Evolutionary conservation across 1,140 invertebrate species (phyloP), one percentile per base, ranked within the genome.

Genomic region (Branchinecta lindahli): DNA sequence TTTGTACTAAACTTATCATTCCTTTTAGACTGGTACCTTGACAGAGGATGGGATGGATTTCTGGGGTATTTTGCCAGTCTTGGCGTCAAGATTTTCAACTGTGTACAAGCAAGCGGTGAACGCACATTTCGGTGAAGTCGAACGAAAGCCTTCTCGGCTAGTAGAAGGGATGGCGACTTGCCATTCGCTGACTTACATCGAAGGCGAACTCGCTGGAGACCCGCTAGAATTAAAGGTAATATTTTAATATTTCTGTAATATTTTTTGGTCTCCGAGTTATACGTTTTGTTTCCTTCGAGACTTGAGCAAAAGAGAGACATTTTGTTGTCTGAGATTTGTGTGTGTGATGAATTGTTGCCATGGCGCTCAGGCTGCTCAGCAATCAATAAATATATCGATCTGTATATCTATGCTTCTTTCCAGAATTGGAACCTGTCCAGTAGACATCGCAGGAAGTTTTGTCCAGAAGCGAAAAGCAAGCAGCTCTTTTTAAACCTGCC

Each of bases 41-140:
- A 93, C 93, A 20, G 89, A 97, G 80, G 95, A 97, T 79, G 93
- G 94, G 10, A 79, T 98, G 45, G 92, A 96, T 77, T 87, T 98
- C 80, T 90, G 90, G 83, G 91, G 91, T 44, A 85, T 94, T 4
- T 83, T 96, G 68, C 86, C 89, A 0, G 82, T 82, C 44, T 73
- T 77, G 10, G 46, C 33, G 33, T 33, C 33, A 33, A 78, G 0
- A 72, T 85, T 4, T 79, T 82, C 18, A 77, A 73, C 33, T 82
- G 77, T 66, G 81, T 75, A 74, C 74, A 67, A 66, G 72, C 66
- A 66, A 73, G 72, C 84, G 75, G 61, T 79, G 44, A 67, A 69
- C 15, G 66, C 44, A 33, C 73, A 12, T 68, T 71, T 67, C 65
- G 73, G 18, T 46, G 70, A 18, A 67, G 46, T 68, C 72, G 44